Evolutionary conservation across 1,140 invertebrate genomes (phyloP).

Genomic region (Gryon sp.): DNA sequence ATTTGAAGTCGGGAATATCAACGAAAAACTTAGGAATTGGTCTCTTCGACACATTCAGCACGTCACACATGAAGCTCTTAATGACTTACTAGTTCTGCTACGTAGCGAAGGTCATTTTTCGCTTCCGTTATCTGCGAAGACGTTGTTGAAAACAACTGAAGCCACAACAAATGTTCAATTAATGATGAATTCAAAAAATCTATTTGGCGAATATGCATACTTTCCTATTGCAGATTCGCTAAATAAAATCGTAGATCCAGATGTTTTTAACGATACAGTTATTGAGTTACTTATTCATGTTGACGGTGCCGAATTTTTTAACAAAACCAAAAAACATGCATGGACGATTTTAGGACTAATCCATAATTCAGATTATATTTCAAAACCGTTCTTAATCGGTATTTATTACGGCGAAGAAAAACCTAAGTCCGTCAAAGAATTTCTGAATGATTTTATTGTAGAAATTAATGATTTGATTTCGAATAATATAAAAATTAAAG

Average conservation of each 20-base stretch:
- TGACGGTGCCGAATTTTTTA: constrained; percentile 11
- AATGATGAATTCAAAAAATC: background rate
- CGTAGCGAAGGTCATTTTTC: background rate
- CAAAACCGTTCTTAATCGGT: constrained; percentile 36
- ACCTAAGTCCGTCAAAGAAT: constrained; percentile 14
- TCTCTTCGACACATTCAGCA: background rate
- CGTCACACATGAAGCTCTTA: background rate
- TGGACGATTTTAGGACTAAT: constrained; percentile 35
- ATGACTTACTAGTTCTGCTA: constrained; percentile 2
- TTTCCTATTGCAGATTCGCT: background rate
- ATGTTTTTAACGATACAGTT: constrained; percentile 18
- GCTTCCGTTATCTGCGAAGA: background rate
- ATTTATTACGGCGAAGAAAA: constrained; percentile 44
- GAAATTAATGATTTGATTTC: constrained; percentile 31
- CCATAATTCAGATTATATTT: constrained; percentile 4
- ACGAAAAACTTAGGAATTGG: background rate
- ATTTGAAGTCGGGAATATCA: no score
- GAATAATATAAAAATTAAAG: constrained; percentile 8
- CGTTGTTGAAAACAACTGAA: constrained; percentile 1
- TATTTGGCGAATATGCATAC: constrained; percentile 17
- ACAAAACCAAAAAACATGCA: constrained; percentile 16
- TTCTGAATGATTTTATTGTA: constrained; percentile 24
- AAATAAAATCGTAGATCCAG: background rate
- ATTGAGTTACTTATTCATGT: constrained; percentile 20
- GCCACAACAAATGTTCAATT: background rate